Conservation (phyloP, 2,113 vertebrate genomes). For the Bothrops jararaca region DNA sequence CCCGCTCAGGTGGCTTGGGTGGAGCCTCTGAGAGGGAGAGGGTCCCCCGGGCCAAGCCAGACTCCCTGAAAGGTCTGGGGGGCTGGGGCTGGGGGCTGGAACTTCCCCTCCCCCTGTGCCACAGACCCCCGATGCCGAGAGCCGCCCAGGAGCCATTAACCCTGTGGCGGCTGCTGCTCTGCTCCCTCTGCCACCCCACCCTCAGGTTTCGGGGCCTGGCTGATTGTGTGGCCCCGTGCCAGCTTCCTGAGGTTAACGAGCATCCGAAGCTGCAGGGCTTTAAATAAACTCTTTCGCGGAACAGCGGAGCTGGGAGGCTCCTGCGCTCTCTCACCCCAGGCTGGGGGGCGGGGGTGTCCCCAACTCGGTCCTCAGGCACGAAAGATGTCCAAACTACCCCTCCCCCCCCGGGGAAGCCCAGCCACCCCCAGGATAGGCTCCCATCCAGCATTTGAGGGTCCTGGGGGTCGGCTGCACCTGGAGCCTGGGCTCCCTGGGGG, state of each 20-base stretch:
- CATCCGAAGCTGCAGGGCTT: background rate
- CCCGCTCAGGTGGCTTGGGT: background rate
- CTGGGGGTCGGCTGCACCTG: background rate
- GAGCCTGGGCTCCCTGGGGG: background rate
- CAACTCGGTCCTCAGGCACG: background rate
- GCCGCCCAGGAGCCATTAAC: background rate
- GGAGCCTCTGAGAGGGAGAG: too few species aligned
- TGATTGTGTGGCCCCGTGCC: background rate
- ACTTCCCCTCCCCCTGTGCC: background rate
- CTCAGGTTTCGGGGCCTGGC: background rate
- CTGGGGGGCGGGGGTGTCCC: fast-evolving
- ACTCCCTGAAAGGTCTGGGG: background rate
- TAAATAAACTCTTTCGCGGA: background rate
- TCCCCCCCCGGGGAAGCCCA: background rate
- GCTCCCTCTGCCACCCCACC: fast-evolving
- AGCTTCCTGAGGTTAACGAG: conserved; percentile 1
- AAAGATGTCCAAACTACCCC: background rate
- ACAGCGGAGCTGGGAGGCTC: background rate
- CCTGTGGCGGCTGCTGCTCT: background rate
- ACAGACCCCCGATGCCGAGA: background rate
- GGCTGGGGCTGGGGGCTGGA: background rate
- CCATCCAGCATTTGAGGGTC: background rate
- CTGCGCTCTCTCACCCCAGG: background rate
- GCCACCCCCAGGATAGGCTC: background rate
- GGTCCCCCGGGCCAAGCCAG: background rate